These are phyloP conservation scores for Bombus turneri DNA, from an alignment of 1,140 invertebrate species.

Conservation along the genomic window DNA sequence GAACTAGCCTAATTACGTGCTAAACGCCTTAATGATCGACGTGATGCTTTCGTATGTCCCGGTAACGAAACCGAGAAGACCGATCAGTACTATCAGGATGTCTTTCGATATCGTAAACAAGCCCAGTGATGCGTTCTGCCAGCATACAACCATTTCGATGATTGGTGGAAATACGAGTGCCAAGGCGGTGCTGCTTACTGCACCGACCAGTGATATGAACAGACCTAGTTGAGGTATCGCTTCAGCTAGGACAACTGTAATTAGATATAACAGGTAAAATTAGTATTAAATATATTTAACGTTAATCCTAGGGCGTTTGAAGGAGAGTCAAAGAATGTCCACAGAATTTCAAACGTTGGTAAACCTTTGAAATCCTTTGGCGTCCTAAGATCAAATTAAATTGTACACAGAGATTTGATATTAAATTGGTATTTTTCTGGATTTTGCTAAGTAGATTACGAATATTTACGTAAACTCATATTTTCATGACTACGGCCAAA, in stretches of 20 bases:
- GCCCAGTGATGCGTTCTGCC: slow-evolving; percentile 80
- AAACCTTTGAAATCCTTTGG: too few relatives aligned
- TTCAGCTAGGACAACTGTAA: slow-evolving; percentile 90
- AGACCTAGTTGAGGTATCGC: slow-evolving; percentile 92
- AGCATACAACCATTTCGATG: slow-evolving; percentile 89
- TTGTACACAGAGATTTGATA: too few relatives aligned
- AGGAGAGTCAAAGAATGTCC: too few relatives aligned
- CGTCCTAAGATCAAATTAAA: too few relatives aligned
- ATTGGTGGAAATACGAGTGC: slow-evolving; percentile 94
- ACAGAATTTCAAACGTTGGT: too few relatives aligned
- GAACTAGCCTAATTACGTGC: slow-evolving; percentile 27
- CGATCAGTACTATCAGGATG: slow-evolving; percentile 86
- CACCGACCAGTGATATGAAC: slow-evolving; percentile 95
- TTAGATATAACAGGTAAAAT: background rate
- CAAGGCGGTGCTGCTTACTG: slow-evolving; percentile 92
- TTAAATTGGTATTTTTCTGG: too few relatives aligned
- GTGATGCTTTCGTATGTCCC: slow-evolving; percentile 89
- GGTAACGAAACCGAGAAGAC: slow-evolving; percentile 87
- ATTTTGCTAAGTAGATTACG: too few relatives aligned
- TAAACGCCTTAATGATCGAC: slow-evolving; percentile 83
- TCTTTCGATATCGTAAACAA: slow-evolving; percentile 84
- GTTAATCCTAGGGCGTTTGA: too few relatives aligned
- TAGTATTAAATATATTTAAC: too few relatives aligned
- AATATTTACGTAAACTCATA: too few relatives aligned
- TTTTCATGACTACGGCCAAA: background rate